Conservation (phyloP, 2,797 vertebrate species). For the Spinibarbus caldwelli region DNA sequence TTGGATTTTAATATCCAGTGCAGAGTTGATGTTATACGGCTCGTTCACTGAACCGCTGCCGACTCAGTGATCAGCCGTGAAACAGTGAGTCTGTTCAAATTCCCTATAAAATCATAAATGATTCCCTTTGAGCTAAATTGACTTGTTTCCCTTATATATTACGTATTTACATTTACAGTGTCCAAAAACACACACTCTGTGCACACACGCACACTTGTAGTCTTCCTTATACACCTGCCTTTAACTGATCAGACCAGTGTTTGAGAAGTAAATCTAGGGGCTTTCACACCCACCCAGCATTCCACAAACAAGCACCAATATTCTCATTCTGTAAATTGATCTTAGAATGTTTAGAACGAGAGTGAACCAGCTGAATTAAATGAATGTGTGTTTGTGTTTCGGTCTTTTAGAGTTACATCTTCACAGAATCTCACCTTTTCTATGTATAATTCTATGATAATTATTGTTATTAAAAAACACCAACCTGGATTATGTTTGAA, state of each 20-base stretch:
- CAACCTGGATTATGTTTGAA: constrained; percentile 35
- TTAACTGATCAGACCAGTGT: not conserved
- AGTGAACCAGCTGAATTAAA: not conserved
- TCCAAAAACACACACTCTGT: too few relatives aligned
- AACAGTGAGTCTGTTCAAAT: too few relatives aligned
- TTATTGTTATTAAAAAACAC: constrained; percentile 27
- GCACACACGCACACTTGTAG: not conserved
- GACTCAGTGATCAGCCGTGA: too few relatives aligned
- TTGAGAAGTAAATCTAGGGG: not conserved
- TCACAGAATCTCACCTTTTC: not conserved
- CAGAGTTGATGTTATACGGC: too few relatives aligned
- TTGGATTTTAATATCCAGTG: too few relatives aligned
- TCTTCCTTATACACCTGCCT: constrained; percentile 16
- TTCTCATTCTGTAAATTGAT: not conserved
- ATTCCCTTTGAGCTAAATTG: too few relatives aligned
- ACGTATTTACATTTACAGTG: too few relatives aligned
- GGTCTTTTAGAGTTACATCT: not conserved
- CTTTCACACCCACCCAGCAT: not conserved
- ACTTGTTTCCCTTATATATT: too few relatives aligned
- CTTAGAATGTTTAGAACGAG: not conserved
- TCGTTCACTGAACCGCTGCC: too few relatives aligned
- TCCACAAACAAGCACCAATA: not conserved
- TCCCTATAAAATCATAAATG: too few relatives aligned
- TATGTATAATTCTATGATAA: constrained; percentile 32
- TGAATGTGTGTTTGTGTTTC: not conserved